Evolutionary conservation across 2,113 vertebrate species (phyloP), one percentile per base, ranked within the genome.

Genomic region (Ameiurus melas): DNA sequence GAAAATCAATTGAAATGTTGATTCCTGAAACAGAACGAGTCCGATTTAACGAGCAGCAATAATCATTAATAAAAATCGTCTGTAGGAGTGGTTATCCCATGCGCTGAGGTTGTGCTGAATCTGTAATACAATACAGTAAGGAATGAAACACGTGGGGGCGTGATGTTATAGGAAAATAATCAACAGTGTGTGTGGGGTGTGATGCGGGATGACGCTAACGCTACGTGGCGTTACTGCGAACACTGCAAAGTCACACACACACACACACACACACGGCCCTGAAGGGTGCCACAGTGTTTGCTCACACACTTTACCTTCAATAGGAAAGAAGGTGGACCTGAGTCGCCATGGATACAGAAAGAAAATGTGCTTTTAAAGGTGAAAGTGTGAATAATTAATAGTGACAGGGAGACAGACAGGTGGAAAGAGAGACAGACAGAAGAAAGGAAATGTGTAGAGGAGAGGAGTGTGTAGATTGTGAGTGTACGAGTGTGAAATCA

Each of bases 311-410:
- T 77, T 43, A 62, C 9, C 30, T 5, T 47, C 20, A 81, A 80
- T 81, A 6, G 47, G 47, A 6, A 88, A 73, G 36, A 30, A 83
- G 66, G 43, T 12, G 25, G 51, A 25, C 5, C 84, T 30, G 6
- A 19, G 33, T 88, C 27, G 55, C 66, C 66, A 90, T 80, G 62
- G 84, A 62, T 81, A 85, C 88, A 5, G 77, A 58, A 43, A 12
- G 14, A 47, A 85, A 16, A 85, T 0, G 17, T 85, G n/a, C 57
- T 51, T 30, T 78, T 75, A 58, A 30, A 66, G 57, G 81, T 30
- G 84, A 86, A 79, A 87, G 47, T 84, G 57, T 87, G 87, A 91
- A 83, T 57, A 81, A 88, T 60, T 57, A 81, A 88, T 60, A 36
- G 51, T 13, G 30, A 71, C 39, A 79, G 60, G 20, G 60, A 58